A percentile compares a stretch with the other conserved stretches of the same genome.
These are phyloP conservation scores for Melipona bicolor DNA, from an alignment of 2,888 invertebrate genomes.

Conservation along the genomic window DNA sequence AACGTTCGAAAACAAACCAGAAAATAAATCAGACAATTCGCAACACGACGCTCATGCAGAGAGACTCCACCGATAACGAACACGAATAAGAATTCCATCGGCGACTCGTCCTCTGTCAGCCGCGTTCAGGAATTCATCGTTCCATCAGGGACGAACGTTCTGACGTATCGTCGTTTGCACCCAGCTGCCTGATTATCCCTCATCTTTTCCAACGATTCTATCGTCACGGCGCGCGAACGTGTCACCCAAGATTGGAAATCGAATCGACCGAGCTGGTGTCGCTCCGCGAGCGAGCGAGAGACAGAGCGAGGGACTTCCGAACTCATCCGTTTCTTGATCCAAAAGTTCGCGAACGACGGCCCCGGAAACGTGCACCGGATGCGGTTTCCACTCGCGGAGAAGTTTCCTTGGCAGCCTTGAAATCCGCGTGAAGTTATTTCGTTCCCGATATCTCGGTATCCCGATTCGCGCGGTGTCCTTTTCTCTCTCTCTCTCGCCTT, in stretches of 20 bases:
- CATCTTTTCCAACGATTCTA: constrained; percentile 41
- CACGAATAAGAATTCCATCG: constrained; percentile 3
- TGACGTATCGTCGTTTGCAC: constrained; percentile 19
- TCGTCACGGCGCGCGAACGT: constrained; percentile 29
- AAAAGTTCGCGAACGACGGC: constrained; percentile 38
- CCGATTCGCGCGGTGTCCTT: not conserved
- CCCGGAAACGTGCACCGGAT: constrained; percentile 30
- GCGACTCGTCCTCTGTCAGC: not conserved
- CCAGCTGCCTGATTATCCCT: constrained; percentile 44
- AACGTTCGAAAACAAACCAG: too few relatives aligned
- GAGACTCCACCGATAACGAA: not conserved
- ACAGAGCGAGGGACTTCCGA: constrained; percentile 27
- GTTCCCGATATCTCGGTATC: constrained; percentile 35
- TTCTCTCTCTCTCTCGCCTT: not conserved
- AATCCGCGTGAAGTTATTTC: constrained; percentile 52
- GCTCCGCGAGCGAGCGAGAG: not conserved
- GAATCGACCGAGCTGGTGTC: constrained; percentile 25
- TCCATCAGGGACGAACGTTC: constrained; percentile 13
- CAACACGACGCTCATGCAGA: not conserved
- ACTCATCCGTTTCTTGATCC: constrained; percentile 60
- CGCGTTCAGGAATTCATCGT: constrained; percentile 29
- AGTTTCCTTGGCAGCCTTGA: constrained; percentile 32
- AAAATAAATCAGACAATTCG: not conserved
- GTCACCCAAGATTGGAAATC: constrained; percentile 66
- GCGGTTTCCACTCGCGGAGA: not conserved